These are phyloP conservation scores for Anguilla rostrata DNA, from an alignment of 2,113 vertebrate species.

Conservation along the genomic window DNA sequence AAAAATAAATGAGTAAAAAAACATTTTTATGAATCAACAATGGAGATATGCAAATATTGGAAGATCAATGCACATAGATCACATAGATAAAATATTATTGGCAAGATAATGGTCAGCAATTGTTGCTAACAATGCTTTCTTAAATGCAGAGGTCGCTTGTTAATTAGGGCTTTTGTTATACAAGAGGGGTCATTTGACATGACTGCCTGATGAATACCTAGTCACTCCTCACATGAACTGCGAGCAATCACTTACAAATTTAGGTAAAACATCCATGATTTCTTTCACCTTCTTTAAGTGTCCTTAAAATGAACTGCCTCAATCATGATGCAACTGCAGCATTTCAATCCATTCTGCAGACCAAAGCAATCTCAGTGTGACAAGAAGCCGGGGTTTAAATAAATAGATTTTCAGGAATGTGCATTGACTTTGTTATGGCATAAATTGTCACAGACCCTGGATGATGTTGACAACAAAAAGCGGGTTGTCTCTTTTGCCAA, in stretches of 20 bases:
- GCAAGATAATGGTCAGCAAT: conserved; percentile 1
- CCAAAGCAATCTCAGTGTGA: too few species aligned
- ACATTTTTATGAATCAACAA: background rate
- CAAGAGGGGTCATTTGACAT: background rate
- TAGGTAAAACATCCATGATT: conserved; percentile 38
- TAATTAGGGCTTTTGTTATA: conserved; percentile 36
- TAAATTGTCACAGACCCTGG: background rate
- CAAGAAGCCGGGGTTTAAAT: background rate
- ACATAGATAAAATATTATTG: background rate
- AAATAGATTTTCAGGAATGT: background rate
- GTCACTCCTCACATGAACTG: conserved; percentile 17
- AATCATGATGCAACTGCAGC: conserved; percentile 44
- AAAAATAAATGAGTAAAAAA: background rate
- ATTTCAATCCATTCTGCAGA: conserved; percentile 47
- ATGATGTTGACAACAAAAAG: background rate
- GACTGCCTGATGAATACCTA: conserved; percentile 17
- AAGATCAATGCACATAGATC: background rate
- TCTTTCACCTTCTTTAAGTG: conserved; percentile 36
- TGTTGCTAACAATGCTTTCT: background rate
- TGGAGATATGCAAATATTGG: background rate
- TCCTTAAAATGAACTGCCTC: conserved; percentile 49
- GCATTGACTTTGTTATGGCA: background rate
- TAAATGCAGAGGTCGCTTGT: conserved; percentile 21
- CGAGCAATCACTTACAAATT: conserved; percentile 28
- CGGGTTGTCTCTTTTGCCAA: background rate